Evolutionary conservation across 2,113 vertebrate species (phyloP).

Genomic region (Naja naja): DNA sequence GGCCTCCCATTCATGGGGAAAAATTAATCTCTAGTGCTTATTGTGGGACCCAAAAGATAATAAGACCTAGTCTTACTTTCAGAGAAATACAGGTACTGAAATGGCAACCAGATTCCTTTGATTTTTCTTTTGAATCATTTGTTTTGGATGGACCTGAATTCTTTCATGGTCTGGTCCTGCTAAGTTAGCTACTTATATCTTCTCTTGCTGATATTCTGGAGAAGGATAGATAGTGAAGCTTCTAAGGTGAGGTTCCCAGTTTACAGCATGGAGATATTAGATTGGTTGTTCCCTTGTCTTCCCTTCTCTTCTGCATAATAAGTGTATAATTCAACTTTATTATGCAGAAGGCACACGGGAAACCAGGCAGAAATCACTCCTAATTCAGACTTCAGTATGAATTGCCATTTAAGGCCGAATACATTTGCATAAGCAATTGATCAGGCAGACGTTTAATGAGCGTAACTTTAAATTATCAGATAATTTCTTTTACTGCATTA

Average conservation of each 20-base stretch:
- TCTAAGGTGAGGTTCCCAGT: not conserved
- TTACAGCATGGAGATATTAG: not conserved
- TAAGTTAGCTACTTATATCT: not conserved
- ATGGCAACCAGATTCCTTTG: not conserved
- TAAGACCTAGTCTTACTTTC: no score
- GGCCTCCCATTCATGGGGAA: no score
- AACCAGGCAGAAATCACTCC: not conserved
- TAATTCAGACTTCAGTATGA: not conserved
- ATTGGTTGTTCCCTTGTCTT: not conserved
- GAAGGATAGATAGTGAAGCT: not conserved
- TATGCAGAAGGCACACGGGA: not conserved
- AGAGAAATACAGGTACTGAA: no score
- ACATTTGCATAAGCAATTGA: not conserved
- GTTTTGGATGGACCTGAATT: not conserved
- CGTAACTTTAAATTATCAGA: not conserved
- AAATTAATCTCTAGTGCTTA: no score
- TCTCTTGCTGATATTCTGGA: not conserved
- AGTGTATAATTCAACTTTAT: not conserved
- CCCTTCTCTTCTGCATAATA: not conserved
- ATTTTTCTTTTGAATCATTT: not conserved
- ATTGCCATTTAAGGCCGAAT: not conserved
- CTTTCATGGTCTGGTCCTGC: not conserved
- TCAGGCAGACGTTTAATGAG: not conserved
- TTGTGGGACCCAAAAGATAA: no score
- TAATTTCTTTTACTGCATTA: constrained; percentile 5